phyloP scores from a whole-genome alignment of 64 coral and sea anemone species.

The Stichodactyla helianthus region DNA sequence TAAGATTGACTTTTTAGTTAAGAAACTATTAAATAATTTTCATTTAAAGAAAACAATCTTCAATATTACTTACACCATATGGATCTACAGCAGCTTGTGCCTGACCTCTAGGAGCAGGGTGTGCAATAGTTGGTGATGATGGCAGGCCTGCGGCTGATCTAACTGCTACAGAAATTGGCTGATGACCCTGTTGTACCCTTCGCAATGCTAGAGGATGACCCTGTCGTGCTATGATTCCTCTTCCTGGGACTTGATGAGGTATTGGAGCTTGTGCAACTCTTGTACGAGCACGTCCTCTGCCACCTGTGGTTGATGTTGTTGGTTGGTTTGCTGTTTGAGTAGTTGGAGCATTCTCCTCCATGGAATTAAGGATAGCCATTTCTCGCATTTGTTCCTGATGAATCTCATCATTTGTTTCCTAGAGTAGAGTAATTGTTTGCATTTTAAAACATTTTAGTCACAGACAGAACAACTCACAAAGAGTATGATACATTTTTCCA shows the following conservation, averaged over 20 bases:
- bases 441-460: too few species aligned
- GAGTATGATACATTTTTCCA: too few species aligned
- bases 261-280: conserved; percentile 40
- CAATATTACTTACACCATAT: conserved; percentile 46
- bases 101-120: conserved; percentile 63
- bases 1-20: too few species aligned
- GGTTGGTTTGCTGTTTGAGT: conserved; percentile 30
- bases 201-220: conserved; percentile 43
- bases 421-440: background rate
- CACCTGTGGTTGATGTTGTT: conserved; percentile 37
- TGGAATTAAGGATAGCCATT: conserved; percentile 93
- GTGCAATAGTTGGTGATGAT: conserved; percentile 78
- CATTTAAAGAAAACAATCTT: background rate
- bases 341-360: conserved; percentile 45
- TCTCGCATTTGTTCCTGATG: conserved; percentile 98
- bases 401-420: conserved; percentile 96
- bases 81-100: conserved; percentile 55
- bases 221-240: conserved; percentile 51
- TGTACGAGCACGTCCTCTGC: conserved; percentile 42
- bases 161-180: conserved; percentile 57
- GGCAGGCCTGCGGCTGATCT: conserved; percentile 76
- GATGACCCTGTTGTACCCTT: conserved; percentile 46
- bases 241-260: conserved; percentile 28
- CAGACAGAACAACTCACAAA: background rate
- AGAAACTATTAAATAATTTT: background rate